These are phyloP conservation scores for Harpagoxenus sublaevis DNA, from an alignment of 2,888 invertebrate genomes.

Conservation along the genomic window DNA sequence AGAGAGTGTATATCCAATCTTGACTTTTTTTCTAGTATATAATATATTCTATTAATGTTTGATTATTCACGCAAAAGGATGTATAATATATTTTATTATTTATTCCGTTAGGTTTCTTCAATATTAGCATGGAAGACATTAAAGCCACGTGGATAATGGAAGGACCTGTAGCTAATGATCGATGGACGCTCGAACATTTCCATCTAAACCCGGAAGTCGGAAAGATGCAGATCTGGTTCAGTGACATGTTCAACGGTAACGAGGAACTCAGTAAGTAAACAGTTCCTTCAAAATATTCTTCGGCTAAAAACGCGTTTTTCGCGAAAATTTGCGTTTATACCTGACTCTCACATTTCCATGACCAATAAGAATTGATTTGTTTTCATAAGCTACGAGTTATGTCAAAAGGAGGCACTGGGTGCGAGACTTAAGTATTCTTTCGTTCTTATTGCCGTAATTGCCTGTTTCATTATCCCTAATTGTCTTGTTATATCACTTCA, in stretches of 20 bases:
- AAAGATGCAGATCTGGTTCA: slow-evolving; percentile 88
- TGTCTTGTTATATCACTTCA: slow-evolving; percentile 27
- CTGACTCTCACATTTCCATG: not conserved
- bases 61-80: not conserved
- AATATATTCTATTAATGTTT: not conserved
- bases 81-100: not conserved
- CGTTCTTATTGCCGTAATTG: not conserved
- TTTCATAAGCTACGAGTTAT: not conserved
- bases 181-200: slow-evolving; percentile 86
- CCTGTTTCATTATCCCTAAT: not conserved
- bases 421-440: not conserved
- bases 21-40: not conserved
- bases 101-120: slow-evolving; percentile 79
- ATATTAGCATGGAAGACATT: slow-evolving; percentile 81
- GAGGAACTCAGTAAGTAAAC: slow-evolving; percentile 89
- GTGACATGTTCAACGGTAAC: slow-evolving; percentile 89
- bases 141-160: slow-evolving; percentile 78
- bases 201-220: slow-evolving; percentile 89
- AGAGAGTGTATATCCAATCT: not conserved
- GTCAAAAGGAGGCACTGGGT: not conserved
- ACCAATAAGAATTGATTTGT: not conserved
- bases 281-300: not conserved
- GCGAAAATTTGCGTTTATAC: not conserved
- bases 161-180: slow-evolving; percentile 80
- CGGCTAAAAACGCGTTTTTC: not conserved